These are phyloP conservation scores for Entomyzon cyanotis DNA, from an alignment of 2,113 vertebrate genomes.

Conservation along the genomic window DNA sequence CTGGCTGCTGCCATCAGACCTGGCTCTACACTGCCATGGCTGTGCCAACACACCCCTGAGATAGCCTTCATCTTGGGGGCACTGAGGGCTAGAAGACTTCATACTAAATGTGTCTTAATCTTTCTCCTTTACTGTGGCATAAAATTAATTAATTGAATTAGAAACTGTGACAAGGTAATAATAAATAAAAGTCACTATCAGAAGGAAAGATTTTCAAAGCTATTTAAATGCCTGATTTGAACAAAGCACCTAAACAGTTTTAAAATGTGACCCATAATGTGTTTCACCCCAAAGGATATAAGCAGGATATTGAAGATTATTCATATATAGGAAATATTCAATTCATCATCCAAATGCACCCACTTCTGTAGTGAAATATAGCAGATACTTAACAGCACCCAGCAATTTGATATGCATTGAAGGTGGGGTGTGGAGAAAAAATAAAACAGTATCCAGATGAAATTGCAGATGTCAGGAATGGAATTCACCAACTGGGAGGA, in stretches of 20 bases:
- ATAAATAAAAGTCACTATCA: slow-evolving; percentile 8
- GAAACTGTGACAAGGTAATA: not conserved
- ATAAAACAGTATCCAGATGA: slow-evolving; percentile 58
- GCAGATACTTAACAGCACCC: slow-evolving; percentile 26
- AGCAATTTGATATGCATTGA: not conserved
- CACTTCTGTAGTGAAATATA: slow-evolving; percentile 53
- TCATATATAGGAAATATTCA: slow-evolving; percentile 43
- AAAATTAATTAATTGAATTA: slow-evolving; percentile 27
- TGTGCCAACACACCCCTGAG: not conserved
- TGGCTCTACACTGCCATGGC: not conserved
- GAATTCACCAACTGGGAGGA: slow-evolving; percentile 56
- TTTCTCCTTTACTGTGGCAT: not conserved
- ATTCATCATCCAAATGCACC: slow-evolving; percentile 52
- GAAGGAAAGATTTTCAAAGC: not conserved
- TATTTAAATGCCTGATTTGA: not conserved
- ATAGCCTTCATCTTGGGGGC: not conserved
- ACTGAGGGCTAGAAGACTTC: not conserved
- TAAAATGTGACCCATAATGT: slow-evolving; percentile 18
- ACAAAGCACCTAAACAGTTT: slow-evolving; percentile 4
- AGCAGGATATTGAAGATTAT: slow-evolving; percentile 42
- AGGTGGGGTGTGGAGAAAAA: slow-evolving; percentile 26
- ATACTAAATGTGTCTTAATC: not conserved
- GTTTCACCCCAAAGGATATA: slow-evolving; percentile 48
- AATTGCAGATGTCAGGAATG: slow-evolving; percentile 63
- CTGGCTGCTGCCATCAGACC: not conserved